Conservation (phyloP, 2,113 vertebrate genomes). For the Oryzias javanicus region DNA sequence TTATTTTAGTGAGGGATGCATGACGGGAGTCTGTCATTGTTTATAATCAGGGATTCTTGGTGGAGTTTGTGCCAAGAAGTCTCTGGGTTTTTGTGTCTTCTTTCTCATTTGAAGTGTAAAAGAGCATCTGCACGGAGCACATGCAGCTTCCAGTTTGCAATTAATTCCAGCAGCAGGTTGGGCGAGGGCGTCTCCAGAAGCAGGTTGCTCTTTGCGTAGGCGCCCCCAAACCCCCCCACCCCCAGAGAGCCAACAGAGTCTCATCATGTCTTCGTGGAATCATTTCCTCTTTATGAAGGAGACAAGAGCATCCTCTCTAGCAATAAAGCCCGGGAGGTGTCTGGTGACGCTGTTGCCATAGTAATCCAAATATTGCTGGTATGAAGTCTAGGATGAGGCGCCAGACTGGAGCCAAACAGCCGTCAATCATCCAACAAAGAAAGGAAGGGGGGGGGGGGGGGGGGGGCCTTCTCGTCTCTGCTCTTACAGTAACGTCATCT, state of each 20-base stretch:
- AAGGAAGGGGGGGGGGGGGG: conserved; percentile 39
- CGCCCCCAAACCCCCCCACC: conserved; percentile 12
- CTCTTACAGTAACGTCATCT: conserved; percentile 18
- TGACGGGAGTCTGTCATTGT: too few species aligned
- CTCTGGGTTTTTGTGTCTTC: too few species aligned
- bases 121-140: conserved; percentile 55
- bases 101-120: too few species aligned
- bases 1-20: too few species aligned
- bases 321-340: conserved; percentile 57
- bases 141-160: conserved; percentile 48
- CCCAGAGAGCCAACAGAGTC: conserved; percentile 56
- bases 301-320: conserved; percentile 54
- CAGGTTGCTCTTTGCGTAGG: conserved; percentile 52
- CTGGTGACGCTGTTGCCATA: conserved; percentile 69
- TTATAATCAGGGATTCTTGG: too few species aligned
- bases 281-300: conserved; percentile 66
- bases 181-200: conserved; percentile 42
- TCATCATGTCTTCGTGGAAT: conserved; percentile 60
- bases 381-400: conserved; percentile 47
- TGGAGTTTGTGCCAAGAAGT: too few species aligned
- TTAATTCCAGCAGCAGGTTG: conserved; percentile 72
- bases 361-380: conserved; percentile 69
- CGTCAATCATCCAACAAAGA: conserved; percentile 61
- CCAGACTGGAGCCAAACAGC: conserved; percentile 48
- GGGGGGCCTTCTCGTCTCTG: conserved; percentile 21